These are phyloP conservation scores for Carduelis carduelis DNA, from an alignment of 2,797 vertebrate species.

Conservation along the genomic window DNA sequence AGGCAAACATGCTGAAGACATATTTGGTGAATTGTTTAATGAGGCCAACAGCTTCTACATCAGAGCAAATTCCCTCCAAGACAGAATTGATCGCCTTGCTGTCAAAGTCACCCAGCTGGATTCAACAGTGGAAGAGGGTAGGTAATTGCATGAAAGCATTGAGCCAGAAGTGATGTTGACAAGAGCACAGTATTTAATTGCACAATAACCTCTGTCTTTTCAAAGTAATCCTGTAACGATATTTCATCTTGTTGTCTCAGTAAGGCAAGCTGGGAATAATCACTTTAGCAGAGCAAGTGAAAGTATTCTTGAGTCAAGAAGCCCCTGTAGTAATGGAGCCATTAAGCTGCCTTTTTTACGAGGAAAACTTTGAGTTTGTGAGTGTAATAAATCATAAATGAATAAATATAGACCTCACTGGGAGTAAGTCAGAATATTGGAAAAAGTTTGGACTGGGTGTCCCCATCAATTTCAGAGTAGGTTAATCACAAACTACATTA, in stretches of 20 bases:
- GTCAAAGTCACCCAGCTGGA: constrained; percentile 99
- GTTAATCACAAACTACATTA: not conserved
- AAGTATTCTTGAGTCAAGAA: not conserved
- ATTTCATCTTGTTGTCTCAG: constrained; percentile 39
- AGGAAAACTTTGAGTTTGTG: not conserved
- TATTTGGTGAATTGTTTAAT: constrained; percentile 97
- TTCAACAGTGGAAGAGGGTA: constrained; percentile 98
- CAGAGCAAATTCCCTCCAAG: constrained; percentile 97
- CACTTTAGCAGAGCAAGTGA: not conserved
- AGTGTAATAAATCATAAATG: not conserved
- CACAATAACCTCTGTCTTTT: constrained; percentile 37
- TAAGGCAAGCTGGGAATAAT: not conserved
- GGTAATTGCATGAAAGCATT: constrained; percentile 64
- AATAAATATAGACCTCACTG: not conserved
- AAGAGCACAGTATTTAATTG: constrained; percentile 58
- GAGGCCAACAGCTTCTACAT: constrained; percentile 97
- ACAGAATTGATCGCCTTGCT: constrained; percentile 94
- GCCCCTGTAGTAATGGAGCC: not conserved
- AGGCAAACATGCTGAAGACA: constrained; percentile 99
- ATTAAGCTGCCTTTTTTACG: not conserved
- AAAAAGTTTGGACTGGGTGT: not conserved
- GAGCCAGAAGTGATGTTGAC: constrained; percentile 57
- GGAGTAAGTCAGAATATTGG: not conserved
- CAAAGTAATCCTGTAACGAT: not conserved
- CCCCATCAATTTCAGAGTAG: not conserved